Percentiles rank a stretch among this genome's conserved stretches.
Evolutionary conservation across 2,113 vertebrate genomes (phyloP).

Genomic region (Brachyhypopomus gauderio): DNA sequence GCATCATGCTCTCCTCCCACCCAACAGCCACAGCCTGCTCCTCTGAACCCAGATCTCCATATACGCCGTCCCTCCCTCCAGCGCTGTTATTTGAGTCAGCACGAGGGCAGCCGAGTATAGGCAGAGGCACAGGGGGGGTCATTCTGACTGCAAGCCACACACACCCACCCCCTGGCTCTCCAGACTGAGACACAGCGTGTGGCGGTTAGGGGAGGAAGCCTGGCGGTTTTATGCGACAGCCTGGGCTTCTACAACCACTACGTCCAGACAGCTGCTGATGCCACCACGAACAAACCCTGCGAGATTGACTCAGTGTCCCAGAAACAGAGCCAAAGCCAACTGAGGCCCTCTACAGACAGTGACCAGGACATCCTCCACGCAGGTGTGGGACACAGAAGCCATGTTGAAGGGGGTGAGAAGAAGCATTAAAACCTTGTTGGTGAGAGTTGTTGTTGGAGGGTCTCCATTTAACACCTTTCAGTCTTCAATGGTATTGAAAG

Average conservation of each 20-base stretch:
- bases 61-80: neutral
- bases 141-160: slow-evolving; percentile 8
- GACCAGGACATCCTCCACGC: neutral
- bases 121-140: neutral
- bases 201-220: neutral
- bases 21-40: neutral
- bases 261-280: slow-evolving; percentile 48
- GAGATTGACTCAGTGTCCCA: neutral
- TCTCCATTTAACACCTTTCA: neutral
- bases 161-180: slow-evolving; percentile 1
- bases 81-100: neutral
- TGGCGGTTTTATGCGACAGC: slow-evolving; percentile 60
- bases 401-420: neutral
- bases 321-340: slow-evolving; percentile 13
- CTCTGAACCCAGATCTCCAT: neutral
- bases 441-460: neutral
- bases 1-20: neutral
- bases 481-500: neutral
- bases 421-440: neutral
- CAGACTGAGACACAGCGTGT: neutral
- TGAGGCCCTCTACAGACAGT: neutral
- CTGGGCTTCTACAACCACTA: slow-evolving; percentile 55
- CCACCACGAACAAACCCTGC: slow-evolving; percentile 1
- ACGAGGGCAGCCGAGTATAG: neutral
- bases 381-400: neutral